These are phyloP conservation scores for Pterocles orientalis DNA, from an alignment of 2,113 vertebrate species.

Conservation along the genomic window DNA sequence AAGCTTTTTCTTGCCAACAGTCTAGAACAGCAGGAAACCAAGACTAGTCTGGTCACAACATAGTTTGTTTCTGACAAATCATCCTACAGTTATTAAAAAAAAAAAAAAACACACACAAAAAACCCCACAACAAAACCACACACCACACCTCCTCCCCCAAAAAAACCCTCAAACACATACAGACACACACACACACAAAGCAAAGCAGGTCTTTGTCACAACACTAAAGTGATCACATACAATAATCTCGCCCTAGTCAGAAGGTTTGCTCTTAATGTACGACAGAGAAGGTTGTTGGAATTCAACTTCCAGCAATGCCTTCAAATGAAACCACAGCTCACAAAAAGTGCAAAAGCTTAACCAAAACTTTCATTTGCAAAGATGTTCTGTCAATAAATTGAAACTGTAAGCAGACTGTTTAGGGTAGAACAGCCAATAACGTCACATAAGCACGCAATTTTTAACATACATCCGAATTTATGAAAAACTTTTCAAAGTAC, in stretches of 20 bases:
- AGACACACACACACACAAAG: neutral
- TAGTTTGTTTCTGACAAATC: neutral
- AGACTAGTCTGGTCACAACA: neutral
- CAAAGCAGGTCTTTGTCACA: neutral
- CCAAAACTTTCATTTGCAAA: neutral
- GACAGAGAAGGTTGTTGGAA: neutral
- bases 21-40: conserved; percentile 6
- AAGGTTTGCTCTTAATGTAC: neutral
- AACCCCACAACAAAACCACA: neutral
- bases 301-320: neutral
- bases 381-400: neutral
- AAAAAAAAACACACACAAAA: no score
- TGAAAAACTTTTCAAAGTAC: neutral
- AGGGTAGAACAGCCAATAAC: neutral
- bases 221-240: neutral
- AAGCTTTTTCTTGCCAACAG: neutral
- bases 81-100: neutral
- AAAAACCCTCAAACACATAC: neutral
- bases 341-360: neutral
- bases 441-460: neutral
- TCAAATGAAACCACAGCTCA: neutral
- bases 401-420: neutral
- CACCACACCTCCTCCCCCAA: no score
- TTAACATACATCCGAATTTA: neutral
- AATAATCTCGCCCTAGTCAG: neutral